These are phyloP conservation scores for Avahi laniger DNA, from an alignment of 2,797 vertebrate species.

Conservation along the genomic window DNA sequence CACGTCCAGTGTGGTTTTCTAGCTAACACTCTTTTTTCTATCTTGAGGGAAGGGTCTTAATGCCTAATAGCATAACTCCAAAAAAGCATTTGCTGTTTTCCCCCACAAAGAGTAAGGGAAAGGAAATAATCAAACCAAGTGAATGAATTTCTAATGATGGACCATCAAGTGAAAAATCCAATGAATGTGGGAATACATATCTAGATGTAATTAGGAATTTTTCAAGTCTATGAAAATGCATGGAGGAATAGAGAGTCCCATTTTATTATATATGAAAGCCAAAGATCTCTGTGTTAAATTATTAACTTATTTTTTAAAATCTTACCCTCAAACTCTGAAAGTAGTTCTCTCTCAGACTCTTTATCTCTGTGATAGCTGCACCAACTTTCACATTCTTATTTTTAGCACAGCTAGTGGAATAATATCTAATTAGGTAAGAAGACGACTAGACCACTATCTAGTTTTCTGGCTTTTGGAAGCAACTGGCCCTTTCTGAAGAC, in stretches of 20 bases:
- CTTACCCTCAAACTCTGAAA: neutral
- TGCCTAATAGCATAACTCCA: neutral
- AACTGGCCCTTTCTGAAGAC: neutral
- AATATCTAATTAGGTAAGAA: neutral
- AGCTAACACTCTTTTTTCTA: neutral
- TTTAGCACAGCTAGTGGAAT: neutral
- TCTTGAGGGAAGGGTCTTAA: neutral
- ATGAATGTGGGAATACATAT: neutral
- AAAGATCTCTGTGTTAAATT: neutral
- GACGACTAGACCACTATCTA: neutral
- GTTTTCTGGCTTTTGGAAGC: neutral
- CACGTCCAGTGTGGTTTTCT: neutral
- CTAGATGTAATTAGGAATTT: neutral
- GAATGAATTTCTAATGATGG: neutral
- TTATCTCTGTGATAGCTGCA: neutral
- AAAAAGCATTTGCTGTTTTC: neutral
- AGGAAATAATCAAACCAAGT: neutral
- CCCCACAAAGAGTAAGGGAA: neutral
- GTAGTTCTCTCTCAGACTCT: neutral
- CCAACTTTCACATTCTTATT: neutral
- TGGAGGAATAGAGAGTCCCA: neutral
- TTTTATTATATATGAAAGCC: constrained; percentile 9
- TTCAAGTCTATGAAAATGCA: neutral
- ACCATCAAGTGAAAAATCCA: neutral
- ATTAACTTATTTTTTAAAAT: neutral